phyloP scores from a whole-genome alignment of 2,888 invertebrate genomes.

The Tanytarsus gracilentus region DNA sequence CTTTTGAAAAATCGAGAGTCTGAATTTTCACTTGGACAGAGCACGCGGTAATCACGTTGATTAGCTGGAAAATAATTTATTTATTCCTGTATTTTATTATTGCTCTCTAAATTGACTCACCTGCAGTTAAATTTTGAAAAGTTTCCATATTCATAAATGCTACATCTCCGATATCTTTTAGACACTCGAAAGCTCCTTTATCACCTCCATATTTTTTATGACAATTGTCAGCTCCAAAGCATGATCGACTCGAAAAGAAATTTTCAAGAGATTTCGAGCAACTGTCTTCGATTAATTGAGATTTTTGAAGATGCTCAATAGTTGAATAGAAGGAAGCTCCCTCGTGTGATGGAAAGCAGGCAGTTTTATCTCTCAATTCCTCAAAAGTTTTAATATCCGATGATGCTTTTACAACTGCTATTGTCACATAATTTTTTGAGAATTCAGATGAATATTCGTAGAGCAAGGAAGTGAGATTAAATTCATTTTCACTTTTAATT shows the following conservation, averaged over 20 bases:
- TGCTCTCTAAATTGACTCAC: constrained; percentile 34
- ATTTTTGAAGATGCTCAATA: constrained; percentile 43
- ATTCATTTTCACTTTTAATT: constrained; percentile 56
- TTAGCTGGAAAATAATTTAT: constrained; percentile 38
- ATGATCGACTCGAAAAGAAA: constrained; percentile 60
- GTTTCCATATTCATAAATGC: constrained; percentile 62
- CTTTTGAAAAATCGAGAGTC: constrained; percentile 34
- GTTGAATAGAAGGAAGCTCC: constrained; percentile 61
- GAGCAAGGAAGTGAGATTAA: constrained; percentile 36
- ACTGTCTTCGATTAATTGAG: constrained; percentile 42
- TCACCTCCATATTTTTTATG: constrained; percentile 47
- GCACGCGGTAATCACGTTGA: constrained; percentile 46
- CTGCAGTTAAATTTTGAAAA: constrained; percentile 52
- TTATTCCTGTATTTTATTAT: neutral
- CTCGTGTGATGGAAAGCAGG: constrained; percentile 73
- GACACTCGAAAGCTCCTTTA: constrained; percentile 54
- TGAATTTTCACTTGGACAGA: constrained; percentile 48
- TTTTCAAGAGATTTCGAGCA: constrained; percentile 35
- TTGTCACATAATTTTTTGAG: constrained; percentile 44
- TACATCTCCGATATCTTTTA: constrained; percentile 62
- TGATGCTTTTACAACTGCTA: constrained; percentile 56
- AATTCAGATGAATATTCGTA: constrained; percentile 38
- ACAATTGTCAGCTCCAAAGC: constrained; percentile 45
- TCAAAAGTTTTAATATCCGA: constrained; percentile 45
- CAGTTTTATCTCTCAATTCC: constrained; percentile 36